phyloP scores from a whole-genome alignment of 2,113 vertebrate genomes.

The Rhinogobius similis region DNA sequence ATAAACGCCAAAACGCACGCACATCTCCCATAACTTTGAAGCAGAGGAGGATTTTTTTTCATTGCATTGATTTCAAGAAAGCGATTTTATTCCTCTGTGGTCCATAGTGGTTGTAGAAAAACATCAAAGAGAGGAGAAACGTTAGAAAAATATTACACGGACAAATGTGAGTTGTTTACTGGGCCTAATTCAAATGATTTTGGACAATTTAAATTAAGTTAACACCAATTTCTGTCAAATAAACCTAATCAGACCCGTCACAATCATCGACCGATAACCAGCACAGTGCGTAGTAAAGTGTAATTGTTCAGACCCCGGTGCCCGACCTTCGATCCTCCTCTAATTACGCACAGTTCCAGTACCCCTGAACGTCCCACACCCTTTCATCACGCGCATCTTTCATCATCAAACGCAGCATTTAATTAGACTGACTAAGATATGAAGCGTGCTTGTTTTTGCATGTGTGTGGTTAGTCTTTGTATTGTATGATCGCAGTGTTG shows the following conservation, averaged over 20 bases:
- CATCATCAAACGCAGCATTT: conserved; percentile 70
- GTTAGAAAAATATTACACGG: neutral
- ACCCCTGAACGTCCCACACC: conserved; percentile 38
- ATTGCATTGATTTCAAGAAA: neutral
- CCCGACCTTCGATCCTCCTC: conserved; percentile 33
- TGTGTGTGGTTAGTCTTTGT: conserved; percentile 24
- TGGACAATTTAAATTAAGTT: neutral
- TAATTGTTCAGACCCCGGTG: conserved; percentile 42
- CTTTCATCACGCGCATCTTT: conserved; percentile 67
- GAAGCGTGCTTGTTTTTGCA: conserved; percentile 36
- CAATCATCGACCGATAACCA: neutral
- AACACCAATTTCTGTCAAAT: too few species aligned
- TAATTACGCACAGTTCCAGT: conserved; percentile 48
- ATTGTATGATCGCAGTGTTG: neutral
- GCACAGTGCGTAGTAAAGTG: conserved; percentile 1
- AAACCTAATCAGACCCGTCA: too few species aligned
- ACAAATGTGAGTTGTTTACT: neutral
- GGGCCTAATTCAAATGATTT: neutral
- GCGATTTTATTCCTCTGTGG: neutral
- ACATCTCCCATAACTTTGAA: neutral
- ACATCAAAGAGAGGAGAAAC: neutral
- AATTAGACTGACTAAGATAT: conserved; percentile 50
- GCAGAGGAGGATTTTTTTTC: neutral
- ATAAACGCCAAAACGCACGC: neutral
- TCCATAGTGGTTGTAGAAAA: neutral